Evolutionary conservation across 2,113 vertebrate species (phyloP).

Genomic region (Atherinomorus stipes): DNA sequence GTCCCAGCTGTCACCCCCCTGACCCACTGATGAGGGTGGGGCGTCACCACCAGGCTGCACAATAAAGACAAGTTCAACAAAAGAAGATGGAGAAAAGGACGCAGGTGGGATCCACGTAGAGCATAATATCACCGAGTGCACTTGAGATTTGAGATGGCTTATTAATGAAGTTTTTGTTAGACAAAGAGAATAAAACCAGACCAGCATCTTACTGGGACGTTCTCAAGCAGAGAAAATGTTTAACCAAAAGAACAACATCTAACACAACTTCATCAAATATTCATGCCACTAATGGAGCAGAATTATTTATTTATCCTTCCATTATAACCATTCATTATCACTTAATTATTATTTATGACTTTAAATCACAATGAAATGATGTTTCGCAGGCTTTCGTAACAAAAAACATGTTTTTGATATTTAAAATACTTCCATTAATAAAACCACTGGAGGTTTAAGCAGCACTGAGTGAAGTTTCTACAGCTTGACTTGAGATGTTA

Average conservation of each 20-base stretch:
- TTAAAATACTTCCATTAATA: no score
- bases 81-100: not conserved
- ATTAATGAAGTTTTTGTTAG: not conserved
- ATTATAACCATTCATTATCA: slow-evolving; percentile 32
- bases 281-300: slow-evolving; percentile 11
- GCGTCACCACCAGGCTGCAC: not conserved
- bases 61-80: slow-evolving; percentile 12
- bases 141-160: not conserved
- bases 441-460: no score
- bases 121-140: not conserved
- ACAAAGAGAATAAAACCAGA: not conserved
- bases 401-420: no score
- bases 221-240: not conserved
- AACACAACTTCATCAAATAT: slow-evolving; percentile 35
- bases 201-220: not conserved
- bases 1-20: slow-evolving; percentile 51
- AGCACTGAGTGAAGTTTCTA: no score
- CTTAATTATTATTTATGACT: slow-evolving; percentile 18
- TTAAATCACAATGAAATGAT: not conserved
- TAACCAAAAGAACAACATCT: not conserved
- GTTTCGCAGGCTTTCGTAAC: not conserved
- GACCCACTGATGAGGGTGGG: slow-evolving; percentile 7
- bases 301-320: slow-evolving; percentile 34
- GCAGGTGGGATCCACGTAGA: not conserved
- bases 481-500: no score